These are phyloP conservation scores for Coelinius sp. DNA, from an alignment of 2,888 invertebrate species.

Conservation along the genomic window DNA sequence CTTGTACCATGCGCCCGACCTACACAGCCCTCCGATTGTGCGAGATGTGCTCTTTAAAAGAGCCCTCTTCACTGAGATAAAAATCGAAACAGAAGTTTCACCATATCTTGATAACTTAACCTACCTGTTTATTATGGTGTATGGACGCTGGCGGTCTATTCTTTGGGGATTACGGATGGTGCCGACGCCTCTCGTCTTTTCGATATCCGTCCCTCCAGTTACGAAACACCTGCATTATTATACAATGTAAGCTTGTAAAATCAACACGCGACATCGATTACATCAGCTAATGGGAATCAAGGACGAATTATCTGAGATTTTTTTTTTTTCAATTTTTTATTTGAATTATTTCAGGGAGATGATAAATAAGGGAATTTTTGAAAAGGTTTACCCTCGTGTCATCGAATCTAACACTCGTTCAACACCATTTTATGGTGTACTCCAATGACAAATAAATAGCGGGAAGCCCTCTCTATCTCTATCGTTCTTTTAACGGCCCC, in stretches of 20 bases:
- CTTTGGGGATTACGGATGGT: slow-evolving; percentile 12
- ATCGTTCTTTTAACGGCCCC: slow-evolving; percentile 50
- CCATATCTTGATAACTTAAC: slow-evolving; percentile 22
- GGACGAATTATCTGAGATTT: background rate
- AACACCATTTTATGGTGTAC: slow-evolving; percentile 4
- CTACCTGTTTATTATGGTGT: slow-evolving; percentile 14
- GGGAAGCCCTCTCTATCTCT: background rate
- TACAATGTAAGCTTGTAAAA: slow-evolving; percentile 6
- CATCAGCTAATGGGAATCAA: background rate
- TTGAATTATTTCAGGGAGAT: background rate
- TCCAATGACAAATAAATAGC: slow-evolving; percentile 34
- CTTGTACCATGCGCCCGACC: background rate
- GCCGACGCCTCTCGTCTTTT: slow-evolving; percentile 23
- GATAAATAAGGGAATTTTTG: background rate
- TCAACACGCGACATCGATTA: slow-evolving; percentile 27
- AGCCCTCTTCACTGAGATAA: slow-evolving; percentile 14
- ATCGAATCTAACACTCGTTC: background rate
- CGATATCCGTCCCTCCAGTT: background rate
- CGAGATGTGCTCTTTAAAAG: background rate
- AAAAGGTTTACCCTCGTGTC: background rate
- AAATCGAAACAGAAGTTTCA: background rate
- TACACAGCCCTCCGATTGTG: background rate
- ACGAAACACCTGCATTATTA: slow-evolving; percentile 8
- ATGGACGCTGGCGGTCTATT: background rate
- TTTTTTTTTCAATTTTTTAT: background rate